Conservation (phyloP, 1,140 invertebrate species). For the Adoxophyes honmai region DNA sequence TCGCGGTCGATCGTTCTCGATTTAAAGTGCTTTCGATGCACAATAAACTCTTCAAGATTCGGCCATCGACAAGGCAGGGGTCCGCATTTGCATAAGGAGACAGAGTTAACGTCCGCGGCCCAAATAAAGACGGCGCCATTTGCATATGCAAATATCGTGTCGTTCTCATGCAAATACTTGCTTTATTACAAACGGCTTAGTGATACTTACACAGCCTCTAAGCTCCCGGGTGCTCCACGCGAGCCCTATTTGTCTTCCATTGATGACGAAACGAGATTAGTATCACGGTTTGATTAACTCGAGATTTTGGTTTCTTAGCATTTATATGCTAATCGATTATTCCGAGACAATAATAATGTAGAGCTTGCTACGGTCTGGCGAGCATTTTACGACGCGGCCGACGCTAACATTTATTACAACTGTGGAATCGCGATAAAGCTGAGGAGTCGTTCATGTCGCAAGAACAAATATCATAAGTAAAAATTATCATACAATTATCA, state of each 20-base stretch:
- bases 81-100: slow-evolving; percentile 61
- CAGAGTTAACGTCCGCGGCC: slow-evolving; percentile 56
- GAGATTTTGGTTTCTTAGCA: slow-evolving; percentile 1
- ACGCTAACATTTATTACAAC: neutral
- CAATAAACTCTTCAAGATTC: slow-evolving; percentile 38
- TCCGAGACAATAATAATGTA: neutral
- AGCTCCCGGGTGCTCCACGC: slow-evolving; percentile 35
- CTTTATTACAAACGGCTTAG: slow-evolving; percentile 72
- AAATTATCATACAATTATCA: slow-evolving; percentile 14
- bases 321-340: slow-evolving; percentile 8
- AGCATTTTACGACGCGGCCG: neutral
- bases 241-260: slow-evolving; percentile 34
- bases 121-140: slow-evolving; percentile 72
- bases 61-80: slow-evolving; percentile 32
- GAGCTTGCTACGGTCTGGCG: neutral
- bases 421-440: slow-evolving; percentile 4
- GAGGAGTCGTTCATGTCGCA: slow-evolving; percentile 7
- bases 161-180: slow-evolving; percentile 70
- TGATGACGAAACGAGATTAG: slow-evolving; percentile 11
- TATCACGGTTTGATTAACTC: slow-evolving; percentile 4
- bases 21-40: slow-evolving; percentile 28
- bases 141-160: slow-evolving; percentile 70
- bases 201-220: slow-evolving; percentile 58
- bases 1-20: slow-evolving; percentile 27
- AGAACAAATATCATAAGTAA: slow-evolving; percentile 13